Evolutionary conservation across 2,113 vertebrate genomes (phyloP).

Genomic region (Spea bombifrons): DNA sequence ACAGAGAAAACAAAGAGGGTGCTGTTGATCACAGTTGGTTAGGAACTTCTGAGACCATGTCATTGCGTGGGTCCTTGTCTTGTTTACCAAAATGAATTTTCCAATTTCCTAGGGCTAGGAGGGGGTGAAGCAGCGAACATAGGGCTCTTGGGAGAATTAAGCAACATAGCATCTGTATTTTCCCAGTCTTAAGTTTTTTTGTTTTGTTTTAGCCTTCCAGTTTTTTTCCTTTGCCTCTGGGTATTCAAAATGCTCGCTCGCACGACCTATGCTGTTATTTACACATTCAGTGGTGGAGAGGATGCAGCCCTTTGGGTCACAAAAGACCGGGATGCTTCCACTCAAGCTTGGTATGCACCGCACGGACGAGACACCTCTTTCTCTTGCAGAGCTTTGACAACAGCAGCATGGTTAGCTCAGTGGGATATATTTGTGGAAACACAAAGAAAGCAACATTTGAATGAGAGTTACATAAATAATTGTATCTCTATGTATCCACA

Average conservation of each 20-base stretch:
- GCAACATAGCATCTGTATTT: slow-evolving; percentile 38
- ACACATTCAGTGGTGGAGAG: neutral
- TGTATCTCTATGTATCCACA: slow-evolving; percentile 15
- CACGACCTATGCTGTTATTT: slow-evolving; percentile 31
- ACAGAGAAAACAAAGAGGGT: slow-evolving; percentile 26
- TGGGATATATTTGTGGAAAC: slow-evolving; percentile 34
- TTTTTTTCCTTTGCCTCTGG: slow-evolving; percentile 17
- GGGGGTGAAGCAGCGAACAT: slow-evolving; percentile 15
- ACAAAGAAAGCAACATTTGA: slow-evolving; percentile 28
- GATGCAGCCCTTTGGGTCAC: neutral
- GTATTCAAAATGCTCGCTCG: slow-evolving; percentile 7
- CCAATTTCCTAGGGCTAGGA: slow-evolving; percentile 24
- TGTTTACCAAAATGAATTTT: slow-evolving; percentile 26
- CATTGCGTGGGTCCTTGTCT: slow-evolving; percentile 25
- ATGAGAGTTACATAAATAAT: slow-evolving; percentile 17
- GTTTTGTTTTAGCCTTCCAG: slow-evolving; percentile 3
- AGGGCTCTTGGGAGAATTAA: slow-evolving; percentile 14
- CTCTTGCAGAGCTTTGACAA: slow-evolving; percentile 19
- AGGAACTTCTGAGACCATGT: slow-evolving; percentile 17
- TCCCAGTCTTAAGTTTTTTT: slow-evolving; percentile 14
- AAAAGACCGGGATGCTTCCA: neutral
- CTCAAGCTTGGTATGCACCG: slow-evolving; percentile 22
- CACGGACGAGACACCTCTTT: slow-evolving; percentile 24
- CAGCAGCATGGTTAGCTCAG: slow-evolving; percentile 22
- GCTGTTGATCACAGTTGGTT: slow-evolving; percentile 36